phyloP scores from a whole-genome alignment of 2,888 invertebrate genomes.

The Nomada ferruginata region DNA sequence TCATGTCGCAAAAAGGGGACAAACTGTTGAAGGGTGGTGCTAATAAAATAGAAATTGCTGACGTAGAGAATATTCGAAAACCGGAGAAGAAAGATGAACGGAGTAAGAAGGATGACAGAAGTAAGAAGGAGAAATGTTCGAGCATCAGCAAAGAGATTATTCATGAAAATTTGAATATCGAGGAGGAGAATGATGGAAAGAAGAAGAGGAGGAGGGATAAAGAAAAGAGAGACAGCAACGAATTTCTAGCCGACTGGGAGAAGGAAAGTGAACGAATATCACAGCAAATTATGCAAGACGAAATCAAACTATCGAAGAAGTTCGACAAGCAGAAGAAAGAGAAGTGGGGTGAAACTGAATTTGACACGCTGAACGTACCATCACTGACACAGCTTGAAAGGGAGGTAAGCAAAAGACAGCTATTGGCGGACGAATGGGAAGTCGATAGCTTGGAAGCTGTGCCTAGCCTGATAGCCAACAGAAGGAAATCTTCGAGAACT shows the following conservation, averaged over 20 bases:
- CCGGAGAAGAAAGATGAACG: conserved; percentile 50
- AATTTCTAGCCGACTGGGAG: conserved; percentile 75
- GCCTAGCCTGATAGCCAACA: conserved; percentile 63
- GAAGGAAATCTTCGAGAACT: conserved; percentile 41
- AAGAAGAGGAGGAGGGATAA: conserved; percentile 62
- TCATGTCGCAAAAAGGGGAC: conserved; percentile 58
- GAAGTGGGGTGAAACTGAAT: conserved; percentile 79
- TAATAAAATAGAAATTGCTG: conserved; percentile 27
- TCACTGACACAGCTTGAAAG: conserved; percentile 80
- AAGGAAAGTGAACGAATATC: conserved; percentile 63
- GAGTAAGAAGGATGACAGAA: conserved; percentile 12
- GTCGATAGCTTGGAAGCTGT: conserved; percentile 81
- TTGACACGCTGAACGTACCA: conserved; percentile 78
- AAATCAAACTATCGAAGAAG: conserved; percentile 59
- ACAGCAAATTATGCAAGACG: conserved; percentile 59
- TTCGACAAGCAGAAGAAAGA: conserved; percentile 60
- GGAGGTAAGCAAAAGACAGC: conserved; percentile 71
- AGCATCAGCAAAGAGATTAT: conserved; percentile 43
- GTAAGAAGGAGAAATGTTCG: conserved; percentile 2
- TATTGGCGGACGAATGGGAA: conserved; percentile 81
- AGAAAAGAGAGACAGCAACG: conserved; percentile 62
- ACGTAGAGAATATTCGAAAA: conserved; percentile 33
- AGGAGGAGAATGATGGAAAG: conserved; percentile 60
- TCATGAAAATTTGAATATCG: conserved; percentile 50
- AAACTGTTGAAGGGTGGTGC: conserved; percentile 26